phyloP scores from a whole-genome alignment of 2,888 invertebrate genomes.

The Andrena marginata region DNA sequence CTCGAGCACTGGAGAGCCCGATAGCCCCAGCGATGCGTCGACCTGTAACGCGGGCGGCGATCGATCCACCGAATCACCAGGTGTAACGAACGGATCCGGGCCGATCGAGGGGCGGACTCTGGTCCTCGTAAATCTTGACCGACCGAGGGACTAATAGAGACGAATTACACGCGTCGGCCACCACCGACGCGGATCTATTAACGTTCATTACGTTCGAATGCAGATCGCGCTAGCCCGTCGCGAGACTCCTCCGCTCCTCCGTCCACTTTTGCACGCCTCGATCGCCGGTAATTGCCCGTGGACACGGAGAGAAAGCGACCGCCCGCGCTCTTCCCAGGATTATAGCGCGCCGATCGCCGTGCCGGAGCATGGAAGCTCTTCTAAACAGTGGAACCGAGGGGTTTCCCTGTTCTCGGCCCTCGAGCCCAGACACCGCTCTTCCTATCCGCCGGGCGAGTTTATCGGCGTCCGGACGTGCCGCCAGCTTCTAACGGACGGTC shows the following conservation, averaged over 20 bases:
- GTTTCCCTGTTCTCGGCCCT: no score
- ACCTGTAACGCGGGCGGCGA: slow-evolving; percentile 9
- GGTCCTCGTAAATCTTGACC: slow-evolving; percentile 62
- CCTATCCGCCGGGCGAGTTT: no score
- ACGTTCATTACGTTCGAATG: slow-evolving; percentile 68
- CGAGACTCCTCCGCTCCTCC: background rate
- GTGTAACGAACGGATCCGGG: slow-evolving; percentile 52
- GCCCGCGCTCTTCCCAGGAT: background rate
- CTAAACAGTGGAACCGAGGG: no score
- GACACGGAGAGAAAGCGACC: background rate
- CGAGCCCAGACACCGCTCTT: no score
- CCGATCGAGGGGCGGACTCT: slow-evolving; percentile 56
- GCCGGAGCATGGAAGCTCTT: no score
- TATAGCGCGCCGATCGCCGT: no score
- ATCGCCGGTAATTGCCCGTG: background rate
- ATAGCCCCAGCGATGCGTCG: slow-evolving; percentile 12
- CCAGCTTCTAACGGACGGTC: no score
- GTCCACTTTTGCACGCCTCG: slow-evolving; percentile 14
- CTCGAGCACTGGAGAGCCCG: no score
- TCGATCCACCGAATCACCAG: slow-evolving; percentile 45
- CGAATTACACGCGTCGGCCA: slow-evolving; percentile 56
- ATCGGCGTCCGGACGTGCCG: no score
- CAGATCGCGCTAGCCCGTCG: slow-evolving; percentile 51
- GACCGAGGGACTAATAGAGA: slow-evolving; percentile 61
- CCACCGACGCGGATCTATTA: slow-evolving; percentile 51